These are phyloP conservation scores for Aldrovandia affinis DNA, from an alignment of 2,797 vertebrate species.

Conservation along the genomic window DNA sequence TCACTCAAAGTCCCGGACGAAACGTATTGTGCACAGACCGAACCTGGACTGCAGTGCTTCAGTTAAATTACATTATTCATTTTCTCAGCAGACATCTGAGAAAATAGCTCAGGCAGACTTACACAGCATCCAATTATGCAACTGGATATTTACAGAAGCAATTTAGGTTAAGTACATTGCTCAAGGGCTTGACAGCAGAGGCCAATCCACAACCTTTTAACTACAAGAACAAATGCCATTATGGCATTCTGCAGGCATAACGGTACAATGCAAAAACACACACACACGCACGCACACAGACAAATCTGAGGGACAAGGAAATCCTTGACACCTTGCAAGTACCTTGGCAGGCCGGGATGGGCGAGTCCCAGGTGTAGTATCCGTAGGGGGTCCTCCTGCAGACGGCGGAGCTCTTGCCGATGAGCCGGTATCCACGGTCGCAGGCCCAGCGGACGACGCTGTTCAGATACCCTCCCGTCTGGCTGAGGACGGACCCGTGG, in stretches of 20 bases:
- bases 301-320: not conserved
- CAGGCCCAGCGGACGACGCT: slow-evolving; percentile 97
- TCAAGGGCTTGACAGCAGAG: not conserved
- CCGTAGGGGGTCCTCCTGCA: slow-evolving; percentile 84
- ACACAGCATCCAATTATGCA: not conserved
- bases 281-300: not conserved
- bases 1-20: not conserved
- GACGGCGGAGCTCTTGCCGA: slow-evolving; percentile 89
- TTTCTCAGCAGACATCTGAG: not conserved
- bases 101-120: not conserved
- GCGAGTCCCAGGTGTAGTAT: slow-evolving; percentile 89
- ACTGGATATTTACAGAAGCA: slow-evolving; percentile 6
- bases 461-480: slow-evolving; percentile 94
- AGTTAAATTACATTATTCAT: not conserved
- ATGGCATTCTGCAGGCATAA: too few relatives aligned
- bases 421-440: slow-evolving; percentile 90
- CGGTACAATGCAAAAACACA: not conserved
- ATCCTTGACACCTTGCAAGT: not conserved
- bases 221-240: too few relatives aligned
- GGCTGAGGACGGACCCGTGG: slow-evolving; percentile 95
- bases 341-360: slow-evolving; percentile 97
- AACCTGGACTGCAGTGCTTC: not conserved
- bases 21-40: not conserved
- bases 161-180: too few relatives aligned
- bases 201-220: not conserved